A percentile compares a stretch with the other conserved stretches of the same genome.
Conservation (phyloP, 2,797 vertebrate species). For the Nyctalus aviator region DNA sequence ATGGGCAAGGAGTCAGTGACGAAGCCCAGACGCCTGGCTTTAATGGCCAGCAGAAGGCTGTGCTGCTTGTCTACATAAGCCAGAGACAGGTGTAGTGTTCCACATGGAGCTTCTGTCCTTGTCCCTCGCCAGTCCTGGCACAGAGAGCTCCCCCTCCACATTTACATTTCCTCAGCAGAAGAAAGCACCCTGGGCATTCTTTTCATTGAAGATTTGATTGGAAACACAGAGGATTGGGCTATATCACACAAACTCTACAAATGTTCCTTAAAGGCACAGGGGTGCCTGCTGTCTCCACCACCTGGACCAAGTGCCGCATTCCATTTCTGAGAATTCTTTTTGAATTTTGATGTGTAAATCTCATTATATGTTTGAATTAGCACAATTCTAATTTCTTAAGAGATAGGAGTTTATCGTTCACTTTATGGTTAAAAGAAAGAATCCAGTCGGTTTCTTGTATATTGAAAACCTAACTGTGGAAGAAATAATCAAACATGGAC, state of each 20-base stretch:
- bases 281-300: background rate
- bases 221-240: background rate
- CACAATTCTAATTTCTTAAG: constrained; percentile 7
- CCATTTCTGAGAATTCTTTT: background rate
- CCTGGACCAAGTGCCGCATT: background rate
- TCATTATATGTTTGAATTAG: background rate
- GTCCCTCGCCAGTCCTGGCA: accelerated
- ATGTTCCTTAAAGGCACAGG: background rate
- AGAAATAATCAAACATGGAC: constrained; percentile 28
- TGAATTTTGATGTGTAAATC: background rate
- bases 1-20: background rate
- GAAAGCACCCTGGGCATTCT: background rate
- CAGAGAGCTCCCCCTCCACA: accelerated
- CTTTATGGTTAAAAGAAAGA: constrained; percentile 7
- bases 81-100: background rate
- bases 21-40: background rate
- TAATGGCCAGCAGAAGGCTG: no score
- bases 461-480: background rate
- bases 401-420: background rate
- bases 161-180: background rate
- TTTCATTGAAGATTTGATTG: background rate
- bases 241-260: background rate
- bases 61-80: background rate
- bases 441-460: background rate
- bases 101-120: accelerated